Evolutionary conservation across 2,797 vertebrate genomes (phyloP).

Genomic region (Stomatorhinus walkeri): DNA sequence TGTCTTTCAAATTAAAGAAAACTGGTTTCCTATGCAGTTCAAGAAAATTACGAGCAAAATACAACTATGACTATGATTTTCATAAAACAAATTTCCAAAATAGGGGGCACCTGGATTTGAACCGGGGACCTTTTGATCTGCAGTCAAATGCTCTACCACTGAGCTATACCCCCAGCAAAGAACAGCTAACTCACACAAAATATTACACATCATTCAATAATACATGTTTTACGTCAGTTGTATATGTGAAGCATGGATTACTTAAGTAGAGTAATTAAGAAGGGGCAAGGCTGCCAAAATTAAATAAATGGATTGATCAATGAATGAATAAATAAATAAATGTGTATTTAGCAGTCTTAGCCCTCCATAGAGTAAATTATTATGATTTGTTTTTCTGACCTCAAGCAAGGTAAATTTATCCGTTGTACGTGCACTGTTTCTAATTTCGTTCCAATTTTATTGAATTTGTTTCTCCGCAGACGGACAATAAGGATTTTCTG

Average conservation of each 20-base stretch:
- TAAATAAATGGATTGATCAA: too few species aligned
- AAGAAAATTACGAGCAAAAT: not conserved
- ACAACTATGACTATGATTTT: not conserved
- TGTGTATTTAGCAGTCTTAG: not conserved
- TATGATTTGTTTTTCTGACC: not conserved
- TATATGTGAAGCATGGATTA: not conserved
- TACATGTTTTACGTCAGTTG: not conserved
- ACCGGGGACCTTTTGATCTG: slow-evolving; percentile 63
- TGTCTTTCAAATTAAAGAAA: not conserved
- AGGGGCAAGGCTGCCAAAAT: not conserved
- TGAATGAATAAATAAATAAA: too few species aligned
- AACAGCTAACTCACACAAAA: not conserved
- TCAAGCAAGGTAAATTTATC: not conserved
- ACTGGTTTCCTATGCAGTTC: not conserved
- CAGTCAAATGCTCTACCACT: slow-evolving; percentile 64
- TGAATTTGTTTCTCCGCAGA: not conserved
- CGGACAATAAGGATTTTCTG: not conserved
- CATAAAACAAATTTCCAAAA: not conserved
- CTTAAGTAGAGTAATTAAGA: not conserved
- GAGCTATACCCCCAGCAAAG: slow-evolving; percentile 55
- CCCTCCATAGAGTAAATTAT: not conserved
- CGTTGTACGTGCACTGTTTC: not conserved
- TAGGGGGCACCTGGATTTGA: slow-evolving; percentile 61
- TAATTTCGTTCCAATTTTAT: not conserved
- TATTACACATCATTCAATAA: not conserved